Base-by-base conservation (phyloP, 1,140 invertebrate genomes). In the Ips nitidus region DNA sequence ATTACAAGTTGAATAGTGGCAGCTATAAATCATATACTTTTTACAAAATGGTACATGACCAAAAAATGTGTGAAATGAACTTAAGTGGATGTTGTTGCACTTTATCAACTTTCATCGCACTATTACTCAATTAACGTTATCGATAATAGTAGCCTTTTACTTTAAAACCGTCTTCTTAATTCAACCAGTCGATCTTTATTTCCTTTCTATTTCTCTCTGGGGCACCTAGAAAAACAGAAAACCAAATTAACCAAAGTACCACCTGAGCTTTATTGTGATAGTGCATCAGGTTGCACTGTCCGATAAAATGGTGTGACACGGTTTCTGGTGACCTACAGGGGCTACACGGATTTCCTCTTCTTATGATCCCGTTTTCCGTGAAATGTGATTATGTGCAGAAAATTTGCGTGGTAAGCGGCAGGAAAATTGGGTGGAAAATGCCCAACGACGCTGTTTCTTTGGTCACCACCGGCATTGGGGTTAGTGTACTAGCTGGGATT, bases 401-500 rank as follows among this genome's bases (percentile, higher is more conserved):
- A 41, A 47, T 70, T 45, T 75, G 69, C 22, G 42, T 70, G 2
- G 41, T 59, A 8, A n/a, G 8, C 4, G n/a, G 40, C 8, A 4
- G 57, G 37, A 55, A 5, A 37, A 55, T 41, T 4, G 38, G 39
- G 22, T 40, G 37, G 47, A 75, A 72, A 55, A 80, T 80, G 78
- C 78, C 79, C 78, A 82, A 83, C 2, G 84, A 86, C 71, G 81
- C 83, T 1, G 66, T 81, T 0, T 74, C 79, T 2, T 71, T 86
- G 56, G 76, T 86, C 41, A 80, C 82, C 0, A 81, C 84, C 1
- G 83, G 85, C 3, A 79, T 86, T 40, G 85, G 85, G 66, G 78
- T 86, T 8, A 84, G 85, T 38, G 81, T 86, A 8, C 73, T 86
- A n/a, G 85, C 85, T 6, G 85, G 85, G 0, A 83, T 86, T 47